These are phyloP conservation scores for Euplagia quadripunctaria DNA, from an alignment of 2,888 invertebrate genomes.

Conservation along the genomic window DNA sequence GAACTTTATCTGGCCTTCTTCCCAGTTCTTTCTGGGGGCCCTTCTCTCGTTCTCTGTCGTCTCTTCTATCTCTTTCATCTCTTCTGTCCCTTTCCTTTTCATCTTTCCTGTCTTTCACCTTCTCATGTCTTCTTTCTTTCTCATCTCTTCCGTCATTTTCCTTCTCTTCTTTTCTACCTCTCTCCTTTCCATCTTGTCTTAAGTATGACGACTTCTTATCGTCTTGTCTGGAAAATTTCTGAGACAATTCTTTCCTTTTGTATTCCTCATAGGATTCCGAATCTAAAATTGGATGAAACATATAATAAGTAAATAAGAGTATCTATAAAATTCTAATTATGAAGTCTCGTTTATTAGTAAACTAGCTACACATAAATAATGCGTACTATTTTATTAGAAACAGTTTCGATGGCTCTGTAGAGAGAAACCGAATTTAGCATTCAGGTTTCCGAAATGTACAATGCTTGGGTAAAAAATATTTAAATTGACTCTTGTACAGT, in stretches of 20 bases:
- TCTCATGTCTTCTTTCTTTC: background rate
- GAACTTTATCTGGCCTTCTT: background rate
- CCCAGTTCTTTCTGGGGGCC: background rate
- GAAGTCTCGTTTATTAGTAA: constrained; percentile 58
- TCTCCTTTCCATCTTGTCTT: constrained; percentile 30
- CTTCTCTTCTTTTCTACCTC: background rate
- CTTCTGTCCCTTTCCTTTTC: constrained; percentile 4
- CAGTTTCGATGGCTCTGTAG: constrained; percentile 66
- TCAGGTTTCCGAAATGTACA: background rate
- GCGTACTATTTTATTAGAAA: constrained; percentile 59
- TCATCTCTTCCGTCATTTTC: background rate
- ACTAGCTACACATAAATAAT: constrained; percentile 49
- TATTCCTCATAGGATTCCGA: constrained; percentile 91
- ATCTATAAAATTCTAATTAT: constrained; percentile 50
- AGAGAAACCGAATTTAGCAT: constrained; percentile 45
- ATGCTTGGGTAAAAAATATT: background rate
- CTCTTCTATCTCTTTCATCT: background rate
- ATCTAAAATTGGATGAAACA: constrained; percentile 81
- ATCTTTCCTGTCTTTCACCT: constrained; percentile 29
- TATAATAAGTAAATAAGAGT: constrained; percentile 14
- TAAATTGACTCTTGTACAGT: no score
- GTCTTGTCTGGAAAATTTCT: constrained; percentile 66
- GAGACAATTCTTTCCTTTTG: constrained; percentile 80
- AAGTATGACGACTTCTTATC: constrained; percentile 62
- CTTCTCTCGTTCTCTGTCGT: background rate